These are phyloP conservation scores for Metaphire vulgaris DNA, from an alignment of 1,140 invertebrate species.

Conservation along the genomic window DNA sequence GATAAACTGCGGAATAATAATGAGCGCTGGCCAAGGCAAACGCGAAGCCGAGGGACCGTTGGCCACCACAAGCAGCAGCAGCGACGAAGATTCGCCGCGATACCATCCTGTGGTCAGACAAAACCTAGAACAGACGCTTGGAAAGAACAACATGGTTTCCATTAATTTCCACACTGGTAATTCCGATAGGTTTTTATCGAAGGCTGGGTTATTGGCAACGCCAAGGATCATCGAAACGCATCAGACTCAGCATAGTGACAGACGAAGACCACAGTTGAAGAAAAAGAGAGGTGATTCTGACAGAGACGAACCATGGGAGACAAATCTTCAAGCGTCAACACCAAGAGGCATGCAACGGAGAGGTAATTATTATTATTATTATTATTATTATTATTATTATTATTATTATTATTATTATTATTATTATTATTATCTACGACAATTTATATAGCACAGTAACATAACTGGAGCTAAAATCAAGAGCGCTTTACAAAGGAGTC, in stretches of 20 bases:
- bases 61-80: slow-evolving; percentile 35
- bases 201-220: not conserved
- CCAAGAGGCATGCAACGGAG: not conserved
- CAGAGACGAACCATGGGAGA: not conserved
- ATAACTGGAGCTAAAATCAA: not conserved
- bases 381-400: too few species aligned
- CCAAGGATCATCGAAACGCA: not conserved
- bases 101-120: not conserved
- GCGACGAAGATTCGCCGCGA: slow-evolving; percentile 31
- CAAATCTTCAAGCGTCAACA: not conserved
- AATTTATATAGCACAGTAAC: too few species aligned
- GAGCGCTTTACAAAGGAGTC: too few species aligned
- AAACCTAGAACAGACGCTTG: not conserved
- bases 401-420: too few species aligned
- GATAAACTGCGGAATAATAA: not conserved
- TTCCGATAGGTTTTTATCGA: not conserved
- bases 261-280: not conserved
- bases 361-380: too few species aligned
- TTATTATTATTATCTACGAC: too few species aligned
- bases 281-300: not conserved
- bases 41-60: slow-evolving; percentile 42
- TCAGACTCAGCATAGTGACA: not conserved
- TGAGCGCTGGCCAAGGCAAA: slow-evolving; percentile 35
- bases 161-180: not conserved
- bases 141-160: not conserved